phyloP scores from a whole-genome alignment of 2,888 invertebrate genomes.

The Agrotis clavis region DNA sequence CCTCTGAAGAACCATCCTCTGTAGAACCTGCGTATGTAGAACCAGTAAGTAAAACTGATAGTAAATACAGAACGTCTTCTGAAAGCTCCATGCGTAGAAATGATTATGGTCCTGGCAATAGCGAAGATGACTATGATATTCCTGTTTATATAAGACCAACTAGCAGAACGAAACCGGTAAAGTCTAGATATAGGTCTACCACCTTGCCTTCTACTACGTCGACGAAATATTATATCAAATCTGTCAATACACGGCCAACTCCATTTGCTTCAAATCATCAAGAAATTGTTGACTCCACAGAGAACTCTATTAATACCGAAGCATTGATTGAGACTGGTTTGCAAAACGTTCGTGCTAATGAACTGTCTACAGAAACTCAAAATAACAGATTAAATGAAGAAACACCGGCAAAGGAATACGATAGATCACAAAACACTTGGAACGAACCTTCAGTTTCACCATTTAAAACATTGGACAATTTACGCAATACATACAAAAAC shows the following conservation, averaged over 20 bases:
- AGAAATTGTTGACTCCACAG: conserved; percentile 72
- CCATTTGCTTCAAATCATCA: conserved; percentile 70
- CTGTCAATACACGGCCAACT: conserved; percentile 80
- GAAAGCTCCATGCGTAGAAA: conserved; percentile 73
- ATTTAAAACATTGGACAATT: conserved; percentile 88
- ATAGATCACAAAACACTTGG: conserved; percentile 70
- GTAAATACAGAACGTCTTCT: conserved; percentile 64
- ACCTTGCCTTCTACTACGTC: conserved; percentile 67
- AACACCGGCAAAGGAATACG: conserved; percentile 61
- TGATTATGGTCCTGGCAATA: conserved; percentile 71
- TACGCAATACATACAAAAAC: conserved; percentile 75
- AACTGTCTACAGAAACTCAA: conserved; percentile 49
- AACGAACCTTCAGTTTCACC: conserved; percentile 88
- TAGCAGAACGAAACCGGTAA: conserved; percentile 60
- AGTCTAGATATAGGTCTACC: conserved; percentile 60
- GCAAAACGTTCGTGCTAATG: conserved; percentile 66
- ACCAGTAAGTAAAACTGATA: conserved; percentile 56
- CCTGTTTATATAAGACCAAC: conserved; percentile 73
- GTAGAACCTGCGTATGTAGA: conserved; percentile 57
- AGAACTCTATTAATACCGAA: conserved; percentile 76
- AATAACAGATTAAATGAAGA: conserved; percentile 64
- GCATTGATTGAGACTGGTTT: conserved; percentile 72
- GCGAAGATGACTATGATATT: conserved; percentile 75
- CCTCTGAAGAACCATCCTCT: conserved; percentile 64
- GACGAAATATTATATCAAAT: conserved; percentile 81